These are phyloP conservation scores for Peromyscus nudipes DNA, from an alignment of 2,797 vertebrate species.

Conservation along the genomic window DNA sequence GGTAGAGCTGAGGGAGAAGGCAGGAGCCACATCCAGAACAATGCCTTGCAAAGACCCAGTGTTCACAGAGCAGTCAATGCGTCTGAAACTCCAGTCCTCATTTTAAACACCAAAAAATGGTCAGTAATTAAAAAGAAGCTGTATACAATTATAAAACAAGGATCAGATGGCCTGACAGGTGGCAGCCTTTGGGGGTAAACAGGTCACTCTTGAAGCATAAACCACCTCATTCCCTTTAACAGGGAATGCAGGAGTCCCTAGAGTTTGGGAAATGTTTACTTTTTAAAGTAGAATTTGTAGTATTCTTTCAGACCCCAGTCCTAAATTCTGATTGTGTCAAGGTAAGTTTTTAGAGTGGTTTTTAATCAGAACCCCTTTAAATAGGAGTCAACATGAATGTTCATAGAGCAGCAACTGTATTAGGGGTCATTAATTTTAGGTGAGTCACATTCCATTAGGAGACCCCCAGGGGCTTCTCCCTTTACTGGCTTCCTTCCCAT, in stretches of 20 bases:
- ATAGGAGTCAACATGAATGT: background rate
- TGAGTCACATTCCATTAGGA: background rate
- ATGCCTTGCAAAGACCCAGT: background rate
- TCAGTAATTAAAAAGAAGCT: background rate
- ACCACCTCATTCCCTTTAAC: background rate
- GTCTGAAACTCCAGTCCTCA: background rate
- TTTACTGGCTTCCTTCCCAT: rapidly evolving
- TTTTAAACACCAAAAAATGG: background rate
- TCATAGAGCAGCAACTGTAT: background rate
- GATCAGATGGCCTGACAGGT: background rate
- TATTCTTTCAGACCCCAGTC: background rate
- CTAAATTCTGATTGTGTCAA: background rate
- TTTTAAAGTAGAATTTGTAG: background rate
- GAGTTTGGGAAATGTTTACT: background rate
- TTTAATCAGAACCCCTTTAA: background rate
- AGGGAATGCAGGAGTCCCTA: rapidly evolving
- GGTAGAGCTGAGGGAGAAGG: background rate
- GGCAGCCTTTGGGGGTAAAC: background rate
- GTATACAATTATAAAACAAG: background rate
- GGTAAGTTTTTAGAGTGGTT: background rate
- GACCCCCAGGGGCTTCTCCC: background rate
- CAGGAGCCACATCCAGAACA: background rate
- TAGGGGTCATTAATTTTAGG: background rate
- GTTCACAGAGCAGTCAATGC: background rate
- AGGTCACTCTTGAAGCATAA: background rate